phyloP scores from a whole-genome alignment of 2,797 vertebrate genomes.

The Rhabdomys pumilio region DNA sequence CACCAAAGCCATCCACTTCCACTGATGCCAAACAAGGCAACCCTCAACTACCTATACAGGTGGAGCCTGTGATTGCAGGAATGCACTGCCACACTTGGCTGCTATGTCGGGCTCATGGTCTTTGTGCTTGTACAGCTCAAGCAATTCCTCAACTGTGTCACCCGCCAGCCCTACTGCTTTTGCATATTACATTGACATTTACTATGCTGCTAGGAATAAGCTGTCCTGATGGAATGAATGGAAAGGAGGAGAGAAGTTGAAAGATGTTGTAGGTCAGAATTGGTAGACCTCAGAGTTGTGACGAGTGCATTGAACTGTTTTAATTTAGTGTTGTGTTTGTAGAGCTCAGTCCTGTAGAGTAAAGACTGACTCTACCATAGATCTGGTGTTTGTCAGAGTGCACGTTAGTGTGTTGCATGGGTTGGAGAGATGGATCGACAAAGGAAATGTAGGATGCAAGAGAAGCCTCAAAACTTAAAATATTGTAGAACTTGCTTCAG shows the following conservation, averaged over 20 bases:
- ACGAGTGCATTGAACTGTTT: background rate
- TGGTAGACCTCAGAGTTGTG: background rate
- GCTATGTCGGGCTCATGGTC: background rate
- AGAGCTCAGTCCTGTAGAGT: background rate
- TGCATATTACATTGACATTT: background rate
- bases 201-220: background rate
- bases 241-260: constrained; percentile 24
- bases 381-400: background rate
- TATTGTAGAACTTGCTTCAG: constrained; percentile 32
- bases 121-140: background rate
- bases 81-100: background rate
- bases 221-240: constrained; percentile 21
- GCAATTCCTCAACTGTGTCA: background rate
- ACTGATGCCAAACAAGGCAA: too few species aligned
- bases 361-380: background rate
- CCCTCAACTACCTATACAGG: too few species aligned
- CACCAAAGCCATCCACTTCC: too few species aligned
- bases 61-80: background rate
- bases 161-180: background rate
- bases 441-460: background rate
- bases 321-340: constrained; percentile 21
- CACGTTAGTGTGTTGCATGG: background rate
- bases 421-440: background rate
- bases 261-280: constrained; percentile 24
- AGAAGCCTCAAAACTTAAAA: background rate